Percentiles rank a stretch among this genome's conserved stretches.
Conservation (phyloP, 1,140 invertebrate genomes). For the Drosophila mauritiana region DNA sequence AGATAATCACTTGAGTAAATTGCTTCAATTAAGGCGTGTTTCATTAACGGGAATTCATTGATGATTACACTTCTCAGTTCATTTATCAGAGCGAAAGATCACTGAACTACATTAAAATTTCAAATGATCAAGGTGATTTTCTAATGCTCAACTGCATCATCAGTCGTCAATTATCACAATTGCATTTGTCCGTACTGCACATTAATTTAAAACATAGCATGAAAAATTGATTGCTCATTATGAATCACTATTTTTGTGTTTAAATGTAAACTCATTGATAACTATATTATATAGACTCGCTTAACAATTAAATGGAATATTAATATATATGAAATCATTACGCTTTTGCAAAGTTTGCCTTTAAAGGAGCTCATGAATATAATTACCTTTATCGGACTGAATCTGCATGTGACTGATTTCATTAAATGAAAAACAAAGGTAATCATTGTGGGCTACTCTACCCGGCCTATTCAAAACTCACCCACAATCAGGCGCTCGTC, state of each 20-base stretch:
- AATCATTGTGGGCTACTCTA: neutral
- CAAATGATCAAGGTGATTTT: too few species aligned
- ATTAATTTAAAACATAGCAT: neutral
- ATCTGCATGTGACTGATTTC: constrained; percentile 10
- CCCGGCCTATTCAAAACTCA: constrained; percentile 85
- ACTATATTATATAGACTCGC: neutral
- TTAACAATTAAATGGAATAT: neutral
- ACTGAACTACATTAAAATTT: too few species aligned
- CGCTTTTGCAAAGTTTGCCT: neutral
- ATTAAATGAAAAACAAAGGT: neutral
- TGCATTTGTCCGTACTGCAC: neutral
- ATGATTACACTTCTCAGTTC: neutral
- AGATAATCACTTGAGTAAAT: constrained; percentile 1
- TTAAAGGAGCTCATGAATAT: neutral
- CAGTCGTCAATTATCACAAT: too few species aligned
- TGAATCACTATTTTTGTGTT: neutral
- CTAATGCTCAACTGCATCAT: too few species aligned
- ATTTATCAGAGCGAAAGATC: neutral
- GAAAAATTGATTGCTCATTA: neutral
- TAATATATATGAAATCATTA: neutral
- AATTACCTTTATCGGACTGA: neutral
- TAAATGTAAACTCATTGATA: neutral
- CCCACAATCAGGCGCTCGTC: constrained; percentile 97
- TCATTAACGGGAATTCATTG: neutral
- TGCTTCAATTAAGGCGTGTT: neutral